Percentiles rank a stretch among this genome's conserved stretches.
Conservation (phyloP, 2,888 invertebrate genomes). For the Gymnosoma rotundatum region DNA sequence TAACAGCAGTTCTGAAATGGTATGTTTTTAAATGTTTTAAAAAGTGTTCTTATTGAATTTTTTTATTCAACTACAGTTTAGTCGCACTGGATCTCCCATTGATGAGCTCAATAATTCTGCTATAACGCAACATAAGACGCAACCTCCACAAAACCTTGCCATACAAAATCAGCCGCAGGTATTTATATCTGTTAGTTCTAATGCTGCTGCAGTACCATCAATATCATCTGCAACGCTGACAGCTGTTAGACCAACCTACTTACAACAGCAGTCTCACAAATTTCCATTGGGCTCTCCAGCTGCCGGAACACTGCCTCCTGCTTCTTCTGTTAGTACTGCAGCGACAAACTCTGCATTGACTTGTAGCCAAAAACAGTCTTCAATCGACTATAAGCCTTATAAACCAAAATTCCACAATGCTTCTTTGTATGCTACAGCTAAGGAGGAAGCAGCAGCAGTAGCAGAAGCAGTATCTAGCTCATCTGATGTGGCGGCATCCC, state of each 20-base stretch:
- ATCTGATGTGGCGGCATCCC: conserved; percentile 22
- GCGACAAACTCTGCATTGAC: conserved; percentile 25
- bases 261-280: conserved; percentile 74
- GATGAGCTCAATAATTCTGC: conserved; percentile 76
- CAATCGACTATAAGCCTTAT: conserved; percentile 84
- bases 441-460: conserved; percentile 68
- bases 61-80: conserved; percentile 74
- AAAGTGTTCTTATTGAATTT: not conserved
- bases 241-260: conserved; percentile 73
- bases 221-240: conserved; percentile 76
- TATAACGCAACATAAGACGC: conserved; percentile 22
- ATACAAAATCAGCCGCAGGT: conserved; percentile 39
- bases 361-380: conserved; percentile 79
- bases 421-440: conserved; percentile 82
- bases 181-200: conserved; percentile 62
- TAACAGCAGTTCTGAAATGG: conserved; percentile 81
- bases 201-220: conserved; percentile 74
- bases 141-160: conserved; percentile 19
- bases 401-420: conserved; percentile 90
- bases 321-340: conserved; percentile 63
- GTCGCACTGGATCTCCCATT: conserved; percentile 80
- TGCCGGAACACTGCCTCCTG: conserved; percentile 77
- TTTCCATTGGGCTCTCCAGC: conserved; percentile 79
- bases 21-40: conserved; percentile 69
- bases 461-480: conserved; percentile 63